A percentile compares a stretch with the other conserved stretches of the same genome.
These are phyloP conservation scores for Pomatorhinus ruficollis DNA, from an alignment of 2,113 vertebrate species.

Conservation along the genomic window DNA sequence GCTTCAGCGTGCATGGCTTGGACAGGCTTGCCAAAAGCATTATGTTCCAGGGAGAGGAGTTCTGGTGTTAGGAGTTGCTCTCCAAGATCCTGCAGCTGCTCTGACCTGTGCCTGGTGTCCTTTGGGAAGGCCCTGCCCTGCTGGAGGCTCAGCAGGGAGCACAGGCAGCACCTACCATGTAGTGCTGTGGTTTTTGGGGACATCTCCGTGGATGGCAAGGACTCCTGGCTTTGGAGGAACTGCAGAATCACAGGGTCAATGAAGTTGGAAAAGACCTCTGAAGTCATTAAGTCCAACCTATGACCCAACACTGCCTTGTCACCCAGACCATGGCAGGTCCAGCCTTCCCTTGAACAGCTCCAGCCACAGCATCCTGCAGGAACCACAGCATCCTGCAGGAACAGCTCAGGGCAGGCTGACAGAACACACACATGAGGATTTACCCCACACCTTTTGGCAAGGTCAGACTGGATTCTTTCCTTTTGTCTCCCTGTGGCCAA, in stretches of 20 bases:
- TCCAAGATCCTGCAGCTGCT: not conserved
- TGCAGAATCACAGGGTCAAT: not conserved
- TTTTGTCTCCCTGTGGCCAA: not conserved
- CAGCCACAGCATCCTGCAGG: not conserved
- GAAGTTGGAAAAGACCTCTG: not conserved
- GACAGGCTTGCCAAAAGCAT: not conserved
- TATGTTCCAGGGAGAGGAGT: not conserved
- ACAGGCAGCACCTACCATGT: not conserved
- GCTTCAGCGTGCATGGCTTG: accelerated
- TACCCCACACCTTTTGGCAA: not conserved
- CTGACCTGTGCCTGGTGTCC: not conserved
- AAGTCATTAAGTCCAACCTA: not conserved
- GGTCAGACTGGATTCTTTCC: not conserved
- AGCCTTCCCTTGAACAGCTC: not conserved
- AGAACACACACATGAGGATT: not conserved
- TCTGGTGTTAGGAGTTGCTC: not conserved
- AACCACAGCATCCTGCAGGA: not conserved
- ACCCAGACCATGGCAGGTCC: not conserved
- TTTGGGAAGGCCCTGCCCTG: not conserved
- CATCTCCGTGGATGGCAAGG: not conserved
- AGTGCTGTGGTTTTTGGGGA: accelerated
- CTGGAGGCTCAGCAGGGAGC: not conserved
- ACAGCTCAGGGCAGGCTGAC: not conserved
- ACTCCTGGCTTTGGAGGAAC: not conserved
- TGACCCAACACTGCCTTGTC: not conserved